Conservation (phyloP, 1,140 invertebrate genomes). For the Heliconius eleuchia region DNA sequence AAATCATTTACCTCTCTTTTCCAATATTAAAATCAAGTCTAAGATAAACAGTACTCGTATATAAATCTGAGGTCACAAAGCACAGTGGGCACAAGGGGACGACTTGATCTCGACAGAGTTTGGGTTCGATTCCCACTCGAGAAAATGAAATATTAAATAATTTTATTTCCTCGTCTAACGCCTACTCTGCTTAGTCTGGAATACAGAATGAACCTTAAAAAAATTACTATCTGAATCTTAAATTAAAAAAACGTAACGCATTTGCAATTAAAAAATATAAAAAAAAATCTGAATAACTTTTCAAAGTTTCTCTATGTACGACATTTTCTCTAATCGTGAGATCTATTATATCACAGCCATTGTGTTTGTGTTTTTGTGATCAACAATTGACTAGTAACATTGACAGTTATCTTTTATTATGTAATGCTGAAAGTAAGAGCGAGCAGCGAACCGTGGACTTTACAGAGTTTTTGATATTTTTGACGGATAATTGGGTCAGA, state of each 20-base stretch:
- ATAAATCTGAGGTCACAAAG: no score
- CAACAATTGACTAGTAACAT: conserved; percentile 21
- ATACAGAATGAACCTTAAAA: neutral
- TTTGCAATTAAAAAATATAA: neutral
- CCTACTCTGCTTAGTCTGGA: no score
- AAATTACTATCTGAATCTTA: neutral
- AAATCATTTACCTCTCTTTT: no score
- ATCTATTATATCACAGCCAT: conserved; percentile 48
- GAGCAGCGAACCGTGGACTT: conserved; percentile 18
- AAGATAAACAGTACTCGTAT: no score
- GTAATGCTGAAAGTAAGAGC: conserved; percentile 43
- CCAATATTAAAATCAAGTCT: no score
- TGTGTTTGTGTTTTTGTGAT: conserved; percentile 45
- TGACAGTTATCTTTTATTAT: conserved; percentile 48
- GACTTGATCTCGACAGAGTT: neutral
- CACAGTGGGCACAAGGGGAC: neutral
- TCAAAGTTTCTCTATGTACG: neutral
- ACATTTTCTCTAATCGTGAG: conserved; percentile 29
- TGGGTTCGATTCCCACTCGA: neutral
- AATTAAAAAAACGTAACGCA: neutral
- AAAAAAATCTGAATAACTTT: neutral
- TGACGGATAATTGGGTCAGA: neutral
- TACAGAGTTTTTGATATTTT: neutral
- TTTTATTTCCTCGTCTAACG: no score
- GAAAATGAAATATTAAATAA: neutral